Evolutionary conservation across 2,113 vertebrate genomes (phyloP).

Genomic region (Sterrhoptilus dennistouni): DNA sequence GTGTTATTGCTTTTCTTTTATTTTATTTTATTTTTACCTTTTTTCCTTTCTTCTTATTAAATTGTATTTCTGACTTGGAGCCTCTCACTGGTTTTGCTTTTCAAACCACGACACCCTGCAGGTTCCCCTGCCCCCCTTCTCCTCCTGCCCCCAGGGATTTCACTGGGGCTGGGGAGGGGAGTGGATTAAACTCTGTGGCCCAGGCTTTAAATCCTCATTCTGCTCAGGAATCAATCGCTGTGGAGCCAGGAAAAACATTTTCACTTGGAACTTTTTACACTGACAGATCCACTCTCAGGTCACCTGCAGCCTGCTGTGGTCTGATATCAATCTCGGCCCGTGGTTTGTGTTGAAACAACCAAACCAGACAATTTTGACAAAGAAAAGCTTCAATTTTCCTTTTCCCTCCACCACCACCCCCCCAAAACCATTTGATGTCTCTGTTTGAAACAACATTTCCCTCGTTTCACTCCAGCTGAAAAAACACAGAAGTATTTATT

Average conservation of each 20-base stretch:
- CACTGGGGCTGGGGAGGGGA: background rate
- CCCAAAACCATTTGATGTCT: background rate
- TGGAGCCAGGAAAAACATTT: slow-evolving; percentile 8
- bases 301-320: background rate
- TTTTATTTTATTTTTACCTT: no score
- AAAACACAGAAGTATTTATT: background rate
- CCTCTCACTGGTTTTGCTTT: no score
- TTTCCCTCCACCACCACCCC: background rate
- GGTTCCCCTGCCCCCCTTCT: background rate
- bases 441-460: background rate
- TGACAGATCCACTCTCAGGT: background rate
- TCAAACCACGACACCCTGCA: background rate
- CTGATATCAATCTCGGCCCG: background rate
- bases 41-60: no score
- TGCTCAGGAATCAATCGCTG: background rate
- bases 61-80: no score
- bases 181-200: background rate
- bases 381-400: slow-evolving; percentile 33
- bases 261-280: background rate
- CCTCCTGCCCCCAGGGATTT: background rate
- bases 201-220: slow-evolving; percentile 3
- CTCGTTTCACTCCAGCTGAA: background rate
- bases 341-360: background rate
- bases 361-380: background rate
- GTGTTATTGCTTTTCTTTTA: no score